Percentiles rank a stretch among this genome's conserved stretches.
These are phyloP conservation scores for Phyllostomus discolor DNA, from an alignment of 2,113 vertebrate species.

Conservation along the genomic window DNA sequence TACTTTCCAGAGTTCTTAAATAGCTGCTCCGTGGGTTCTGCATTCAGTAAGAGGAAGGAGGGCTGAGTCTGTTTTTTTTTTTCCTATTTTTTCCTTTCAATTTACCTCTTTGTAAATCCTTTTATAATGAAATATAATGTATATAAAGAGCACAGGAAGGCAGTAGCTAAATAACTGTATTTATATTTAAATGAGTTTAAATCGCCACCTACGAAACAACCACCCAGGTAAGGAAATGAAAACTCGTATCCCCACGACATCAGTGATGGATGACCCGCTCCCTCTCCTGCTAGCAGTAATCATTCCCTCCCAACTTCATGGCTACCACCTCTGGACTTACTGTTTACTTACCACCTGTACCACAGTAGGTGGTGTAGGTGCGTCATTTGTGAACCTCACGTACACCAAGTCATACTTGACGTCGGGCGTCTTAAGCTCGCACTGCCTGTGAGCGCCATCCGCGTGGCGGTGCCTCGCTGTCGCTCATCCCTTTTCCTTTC, in stretches of 20 bases:
- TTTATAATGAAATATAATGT: neutral
- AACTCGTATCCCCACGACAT: neutral
- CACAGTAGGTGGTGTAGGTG: neutral
- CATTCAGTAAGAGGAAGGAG: neutral
- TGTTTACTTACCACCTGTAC: neutral
- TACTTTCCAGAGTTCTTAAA: neutral
- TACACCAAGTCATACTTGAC: neutral
- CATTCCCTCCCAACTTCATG: neutral
- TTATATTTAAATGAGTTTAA: neutral
- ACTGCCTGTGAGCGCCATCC: neutral
- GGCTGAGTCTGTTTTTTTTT: neutral
- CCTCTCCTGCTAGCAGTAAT: neutral
- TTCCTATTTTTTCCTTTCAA: neutral
- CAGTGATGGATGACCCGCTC: neutral
- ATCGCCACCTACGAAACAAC: neutral
- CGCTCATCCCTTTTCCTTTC: neutral
- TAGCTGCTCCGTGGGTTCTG: neutral
- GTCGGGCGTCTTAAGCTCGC: neutral
- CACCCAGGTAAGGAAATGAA: neutral
- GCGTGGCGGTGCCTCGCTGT: rapidly evolving
- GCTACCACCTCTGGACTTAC: neutral
- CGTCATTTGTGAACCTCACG: neutral
- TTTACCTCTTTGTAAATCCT: neutral
- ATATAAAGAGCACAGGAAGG: neutral
- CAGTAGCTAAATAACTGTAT: neutral